These are phyloP conservation scores for Orgyia antiqua DNA, from an alignment of 2,888 invertebrate species.

Conservation along the genomic window DNA sequence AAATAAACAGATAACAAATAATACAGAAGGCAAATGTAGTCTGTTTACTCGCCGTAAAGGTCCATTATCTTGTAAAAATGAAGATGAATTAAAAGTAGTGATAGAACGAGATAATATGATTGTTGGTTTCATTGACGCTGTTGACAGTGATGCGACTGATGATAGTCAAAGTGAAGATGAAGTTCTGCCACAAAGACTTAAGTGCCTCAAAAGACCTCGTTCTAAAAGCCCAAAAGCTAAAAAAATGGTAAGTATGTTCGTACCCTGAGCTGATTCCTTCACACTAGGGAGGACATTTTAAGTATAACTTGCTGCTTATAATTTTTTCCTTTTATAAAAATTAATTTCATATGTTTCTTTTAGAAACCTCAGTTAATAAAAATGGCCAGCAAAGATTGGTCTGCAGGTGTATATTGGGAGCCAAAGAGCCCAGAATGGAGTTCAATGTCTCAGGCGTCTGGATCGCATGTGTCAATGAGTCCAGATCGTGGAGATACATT, in stretches of 20 bases:
- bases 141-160: constrained; percentile 59
- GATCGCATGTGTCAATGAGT: constrained; percentile 43
- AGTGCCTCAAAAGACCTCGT: constrained; percentile 47
- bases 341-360: constrained; percentile 12
- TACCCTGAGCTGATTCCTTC: too few species aligned
- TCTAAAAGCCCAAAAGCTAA: constrained; percentile 44
- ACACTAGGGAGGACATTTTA: too few species aligned
- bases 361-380: constrained; percentile 54
- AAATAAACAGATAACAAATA: constrained; percentile 12
- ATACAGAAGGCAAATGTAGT: constrained; percentile 28
- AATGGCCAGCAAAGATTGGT: constrained; percentile 66
- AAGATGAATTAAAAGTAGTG: constrained; percentile 60
- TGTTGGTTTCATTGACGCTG: constrained; percentile 61
- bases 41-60: constrained; percentile 47
- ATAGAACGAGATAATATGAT: constrained; percentile 73
- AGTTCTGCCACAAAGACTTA: constrained; percentile 30
- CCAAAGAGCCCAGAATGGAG: constrained; percentile 64
- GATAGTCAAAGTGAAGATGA: constrained; percentile 58
- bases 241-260: constrained; percentile 41
- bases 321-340: not conserved
- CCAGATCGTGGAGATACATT: constrained; percentile 44
- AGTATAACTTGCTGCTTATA: too few species aligned
- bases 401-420: constrained; percentile 65
- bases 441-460: constrained; percentile 33
- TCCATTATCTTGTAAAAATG: constrained; percentile 37